Conservation (phyloP, 2,797 vertebrate genomes). For the Jordanella pulchra region DNA sequence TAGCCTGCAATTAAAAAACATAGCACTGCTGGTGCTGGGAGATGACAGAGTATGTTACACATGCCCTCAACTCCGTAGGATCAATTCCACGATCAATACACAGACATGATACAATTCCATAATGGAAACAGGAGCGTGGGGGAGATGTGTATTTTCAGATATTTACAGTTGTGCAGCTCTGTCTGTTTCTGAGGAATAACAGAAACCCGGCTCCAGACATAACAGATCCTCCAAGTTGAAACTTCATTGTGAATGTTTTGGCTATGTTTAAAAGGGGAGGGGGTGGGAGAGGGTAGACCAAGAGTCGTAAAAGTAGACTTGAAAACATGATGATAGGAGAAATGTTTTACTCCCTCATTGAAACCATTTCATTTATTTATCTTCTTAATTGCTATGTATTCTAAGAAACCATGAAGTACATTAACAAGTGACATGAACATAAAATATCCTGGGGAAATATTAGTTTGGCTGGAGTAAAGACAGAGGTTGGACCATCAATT, state of each 20-base stretch:
- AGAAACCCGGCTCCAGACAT: constrained; percentile 33
- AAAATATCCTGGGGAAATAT: not conserved
- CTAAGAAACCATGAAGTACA: not conserved
- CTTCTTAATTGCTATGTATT: not conserved
- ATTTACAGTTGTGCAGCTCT: constrained; percentile 60
- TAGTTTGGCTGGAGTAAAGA: not conserved
- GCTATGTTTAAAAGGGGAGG: constrained; percentile 6
- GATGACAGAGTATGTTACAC: constrained; percentile 66
- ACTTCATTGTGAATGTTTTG: constrained; percentile 38
- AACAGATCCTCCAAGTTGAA: constrained; percentile 49
- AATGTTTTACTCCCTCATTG: not conserved
- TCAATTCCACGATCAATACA: constrained; percentile 75
- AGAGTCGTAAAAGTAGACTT: not conserved
- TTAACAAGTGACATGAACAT: not conserved
- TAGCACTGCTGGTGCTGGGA: constrained; percentile 62
- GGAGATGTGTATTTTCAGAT: constrained; percentile 48
- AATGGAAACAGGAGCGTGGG: constrained; percentile 61
- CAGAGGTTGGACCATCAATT: not conserved
- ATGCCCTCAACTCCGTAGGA: constrained; percentile 70
- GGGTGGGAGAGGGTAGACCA: not conserved
- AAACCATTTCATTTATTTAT: not conserved
- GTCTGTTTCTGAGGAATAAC: constrained; percentile 35
- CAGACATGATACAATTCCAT: constrained; percentile 73
- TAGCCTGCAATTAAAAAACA: constrained; percentile 77
- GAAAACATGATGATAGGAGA: not conserved